Evolutionary conservation across 2,113 vertebrate species (phyloP), one percentile per base, ranked within the genome.

Genomic region (Ascaphus truei): DNA sequence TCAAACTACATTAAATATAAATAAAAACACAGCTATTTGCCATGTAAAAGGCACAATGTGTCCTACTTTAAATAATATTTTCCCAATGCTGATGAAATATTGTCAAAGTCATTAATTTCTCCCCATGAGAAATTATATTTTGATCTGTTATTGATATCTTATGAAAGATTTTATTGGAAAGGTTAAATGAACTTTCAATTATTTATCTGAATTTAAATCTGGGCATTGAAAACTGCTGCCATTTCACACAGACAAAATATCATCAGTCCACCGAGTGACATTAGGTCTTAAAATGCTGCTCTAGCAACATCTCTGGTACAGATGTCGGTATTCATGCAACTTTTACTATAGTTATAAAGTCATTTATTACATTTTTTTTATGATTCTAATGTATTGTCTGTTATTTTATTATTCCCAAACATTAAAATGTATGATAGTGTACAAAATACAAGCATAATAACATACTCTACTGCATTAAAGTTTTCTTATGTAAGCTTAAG

Each of bases 281-380:
- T 90, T 87, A 81, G 78, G 80, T 78, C 80, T 77, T 87, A 87
- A 89, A 90, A 85, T 67, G 55, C 78, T 78, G 69, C 77, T 77
- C 72, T 76, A 81, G 83, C 78, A 86, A 84, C 79, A 77, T 80
- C 85, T 81, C 85, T 76, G 72, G 68, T 87, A 76, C 83, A 90
- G 87, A 85, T 88, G 85, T 79, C 80, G 72, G 84, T 77, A 81
- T 68, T 88, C 85, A 78, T 85, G 80, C 80, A 86, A 88, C 83
- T 89, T 90, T 89, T 87, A 89, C 84, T 85, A 77, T 79, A 85
- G 83, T 90, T 89, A 85, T 89, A 88, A 90, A 88, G 81, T 72
- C 85, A 90, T 89, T 91, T 87, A 87, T 90, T 86, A 88, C 83
- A 77, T 86, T 86, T 91, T 80, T 81, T 88, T 89, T 88, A 89